Percentiles rank a stretch among this genome's conserved stretches.
Evolutionary conservation across 2,888 invertebrate species (phyloP).

Genomic region (Parnassius apollo): DNA sequence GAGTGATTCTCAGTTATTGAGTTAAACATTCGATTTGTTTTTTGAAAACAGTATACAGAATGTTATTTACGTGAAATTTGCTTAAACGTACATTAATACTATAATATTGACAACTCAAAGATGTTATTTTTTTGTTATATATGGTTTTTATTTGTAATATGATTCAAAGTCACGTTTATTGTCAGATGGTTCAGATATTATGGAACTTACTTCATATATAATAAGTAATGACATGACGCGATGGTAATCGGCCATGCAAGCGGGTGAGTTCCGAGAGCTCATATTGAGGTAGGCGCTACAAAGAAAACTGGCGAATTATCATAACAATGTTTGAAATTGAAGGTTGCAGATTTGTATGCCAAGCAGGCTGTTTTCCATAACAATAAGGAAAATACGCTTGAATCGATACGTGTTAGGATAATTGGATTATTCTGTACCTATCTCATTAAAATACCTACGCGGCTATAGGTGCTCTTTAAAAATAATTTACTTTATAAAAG

Average conservation of each 20-base stretch:
- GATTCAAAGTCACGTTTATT: constrained; percentile 22
- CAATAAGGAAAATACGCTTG: constrained; percentile 11
- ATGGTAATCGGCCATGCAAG: constrained; percentile 18
- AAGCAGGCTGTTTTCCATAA: constrained; percentile 21
- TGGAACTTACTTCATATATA: too few species aligned
- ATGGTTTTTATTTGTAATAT: constrained; percentile 21
- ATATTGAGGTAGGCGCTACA: constrained; percentile 28
- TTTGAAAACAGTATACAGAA: too few species aligned
- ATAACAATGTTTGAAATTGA: constrained; percentile 42
- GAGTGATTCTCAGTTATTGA: too few species aligned
- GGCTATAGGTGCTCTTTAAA: too few species aligned
- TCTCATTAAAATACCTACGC: too few species aligned
- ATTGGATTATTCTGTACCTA: too few species aligned
- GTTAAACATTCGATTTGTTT: too few species aligned
- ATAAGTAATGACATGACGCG: constrained; percentile 20
- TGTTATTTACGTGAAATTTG: too few species aligned
- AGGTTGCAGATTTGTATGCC: constrained; percentile 19
- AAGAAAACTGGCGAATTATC: constrained; percentile 38
- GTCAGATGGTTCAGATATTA: constrained; percentile 21
- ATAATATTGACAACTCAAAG: constrained; percentile 23
- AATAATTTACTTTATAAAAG: too few species aligned
- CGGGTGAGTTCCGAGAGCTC: constrained; percentile 18
- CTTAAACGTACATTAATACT: too few species aligned
- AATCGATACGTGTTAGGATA: background rate
- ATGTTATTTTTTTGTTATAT: constrained; percentile 12